Conservation (phyloP, 2,888 invertebrate species). For the Brenthis hecate region DNA sequence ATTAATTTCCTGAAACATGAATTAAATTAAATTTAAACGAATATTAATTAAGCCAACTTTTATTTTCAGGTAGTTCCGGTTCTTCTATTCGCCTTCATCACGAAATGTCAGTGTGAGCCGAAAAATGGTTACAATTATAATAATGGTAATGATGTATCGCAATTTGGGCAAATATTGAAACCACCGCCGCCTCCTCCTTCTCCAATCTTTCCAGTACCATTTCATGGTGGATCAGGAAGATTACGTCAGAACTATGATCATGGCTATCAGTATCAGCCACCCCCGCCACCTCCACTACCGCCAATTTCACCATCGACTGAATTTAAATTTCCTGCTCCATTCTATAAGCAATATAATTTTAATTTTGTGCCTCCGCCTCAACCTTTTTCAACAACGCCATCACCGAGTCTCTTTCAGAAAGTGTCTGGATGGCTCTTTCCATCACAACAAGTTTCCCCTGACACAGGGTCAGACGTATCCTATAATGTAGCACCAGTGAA, state of each 20-base stretch:
- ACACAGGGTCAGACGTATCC: conserved; percentile 46
- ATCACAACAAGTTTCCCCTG: conserved; percentile 66
- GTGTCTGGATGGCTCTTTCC: conserved; percentile 84
- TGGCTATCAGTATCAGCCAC: conserved; percentile 64
- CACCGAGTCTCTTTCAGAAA: conserved; percentile 82
- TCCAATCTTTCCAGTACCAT: conserved; percentile 67
- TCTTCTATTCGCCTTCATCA: conserved; percentile 56
- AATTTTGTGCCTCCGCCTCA: conserved; percentile 75
- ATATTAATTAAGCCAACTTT: background rate
- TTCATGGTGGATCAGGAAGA: conserved; percentile 61
- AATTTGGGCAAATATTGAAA: conserved; percentile 67
- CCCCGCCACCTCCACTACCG: conserved; percentile 52
- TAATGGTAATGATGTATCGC: conserved; percentile 54
- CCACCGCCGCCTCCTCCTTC: conserved; percentile 72
- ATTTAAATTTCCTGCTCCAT: conserved; percentile 74
- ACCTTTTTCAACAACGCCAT: conserved; percentile 67
- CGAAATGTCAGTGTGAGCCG: conserved; percentile 60
- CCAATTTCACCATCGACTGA: conserved; percentile 49
- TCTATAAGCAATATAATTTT: conserved; percentile 75
- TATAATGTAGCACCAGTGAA: conserved; percentile 62
- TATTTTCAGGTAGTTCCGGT: conserved; percentile 67
- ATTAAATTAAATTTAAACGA: background rate
- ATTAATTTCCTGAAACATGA: too few species aligned
- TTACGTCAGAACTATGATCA: conserved; percentile 62
- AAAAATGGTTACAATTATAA: conserved; percentile 52